A percentile compares a stretch with the other conserved stretches of the same genome.
phyloP scores from a whole-genome alignment of 2,113 vertebrate genomes.

The Hippocampus zosterae region DNA sequence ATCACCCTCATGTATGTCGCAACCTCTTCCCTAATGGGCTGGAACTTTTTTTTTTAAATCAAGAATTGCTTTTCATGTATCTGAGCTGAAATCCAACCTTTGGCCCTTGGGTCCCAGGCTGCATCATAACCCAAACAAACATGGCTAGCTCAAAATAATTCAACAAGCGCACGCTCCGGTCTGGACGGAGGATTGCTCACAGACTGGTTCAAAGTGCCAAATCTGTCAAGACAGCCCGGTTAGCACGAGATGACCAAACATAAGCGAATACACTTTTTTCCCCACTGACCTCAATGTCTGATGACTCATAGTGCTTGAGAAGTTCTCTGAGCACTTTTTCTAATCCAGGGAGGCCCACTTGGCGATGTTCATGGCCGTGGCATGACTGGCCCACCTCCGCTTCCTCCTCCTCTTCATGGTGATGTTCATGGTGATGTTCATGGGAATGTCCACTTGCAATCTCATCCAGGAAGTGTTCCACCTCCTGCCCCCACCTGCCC shows the following conservation, averaged over 20 bases:
- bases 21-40: no score
- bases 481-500: conserved; percentile 56
- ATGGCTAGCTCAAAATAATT: no score
- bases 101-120: no score
- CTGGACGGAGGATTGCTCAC: no score
- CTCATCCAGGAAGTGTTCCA: conserved; percentile 47
- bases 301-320: conserved; percentile 48
- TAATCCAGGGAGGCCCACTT: conserved; percentile 26
- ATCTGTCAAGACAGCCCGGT: neutral
- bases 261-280: neutral
- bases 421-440: conserved; percentile 11
- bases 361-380: neutral
- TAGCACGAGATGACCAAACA: neutral
- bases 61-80: no score
- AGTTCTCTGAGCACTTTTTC: conserved; percentile 49
- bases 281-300: conserved; percentile 46
- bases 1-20: no score
- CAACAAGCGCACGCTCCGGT: no score
- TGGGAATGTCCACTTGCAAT: conserved; percentile 21
- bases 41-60: no score
- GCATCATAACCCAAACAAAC: no score
- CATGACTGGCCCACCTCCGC: neutral
- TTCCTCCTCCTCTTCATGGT: conserved; percentile 1
- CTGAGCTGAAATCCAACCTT: no score
- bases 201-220: no score